Evolutionary conservation across 2,113 vertebrate species (phyloP).

Genomic region (Crocuta crocuta): DNA sequence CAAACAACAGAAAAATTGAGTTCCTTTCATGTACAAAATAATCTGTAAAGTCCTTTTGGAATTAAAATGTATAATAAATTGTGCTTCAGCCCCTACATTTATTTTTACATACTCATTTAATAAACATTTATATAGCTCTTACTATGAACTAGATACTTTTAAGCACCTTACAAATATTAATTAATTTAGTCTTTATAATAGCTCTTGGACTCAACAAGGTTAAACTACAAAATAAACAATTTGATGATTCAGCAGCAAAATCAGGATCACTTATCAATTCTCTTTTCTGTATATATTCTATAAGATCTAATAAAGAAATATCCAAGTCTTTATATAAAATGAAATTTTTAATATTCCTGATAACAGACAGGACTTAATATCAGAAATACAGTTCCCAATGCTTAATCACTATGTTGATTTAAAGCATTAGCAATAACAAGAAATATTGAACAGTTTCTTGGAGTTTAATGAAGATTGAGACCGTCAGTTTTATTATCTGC

Average conservation of each 20-base stretch:
- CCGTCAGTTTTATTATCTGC: background rate
- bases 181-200: slow-evolving; percentile 49
- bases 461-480: slow-evolving; percentile 56
- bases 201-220: background rate
- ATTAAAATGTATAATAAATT: slow-evolving; percentile 60
- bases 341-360: background rate
- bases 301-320: slow-evolving; percentile 43
- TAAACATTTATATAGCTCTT: background rate
- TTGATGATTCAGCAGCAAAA: slow-evolving; percentile 15
- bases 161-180: slow-evolving; percentile 48
- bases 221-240: slow-evolving; percentile 40
- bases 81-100: slow-evolving; percentile 7
- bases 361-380: slow-evolving; percentile 38
- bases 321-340: background rate
- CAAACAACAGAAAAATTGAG: background rate
- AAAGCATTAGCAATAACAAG: slow-evolving; percentile 42
- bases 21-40: background rate
- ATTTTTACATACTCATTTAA: slow-evolving; percentile 40
- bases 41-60: slow-evolving; percentile 41
- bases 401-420: slow-evolving; percentile 40
- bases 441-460: slow-evolving; percentile 52
- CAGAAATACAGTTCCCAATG: slow-evolving; percentile 48
- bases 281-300: slow-evolving; percentile 32
- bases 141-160: slow-evolving; percentile 27
- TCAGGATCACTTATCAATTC: slow-evolving; percentile 36